Conservation (phyloP, 23 tunicate species). For the Ciona savignyi region DNA sequence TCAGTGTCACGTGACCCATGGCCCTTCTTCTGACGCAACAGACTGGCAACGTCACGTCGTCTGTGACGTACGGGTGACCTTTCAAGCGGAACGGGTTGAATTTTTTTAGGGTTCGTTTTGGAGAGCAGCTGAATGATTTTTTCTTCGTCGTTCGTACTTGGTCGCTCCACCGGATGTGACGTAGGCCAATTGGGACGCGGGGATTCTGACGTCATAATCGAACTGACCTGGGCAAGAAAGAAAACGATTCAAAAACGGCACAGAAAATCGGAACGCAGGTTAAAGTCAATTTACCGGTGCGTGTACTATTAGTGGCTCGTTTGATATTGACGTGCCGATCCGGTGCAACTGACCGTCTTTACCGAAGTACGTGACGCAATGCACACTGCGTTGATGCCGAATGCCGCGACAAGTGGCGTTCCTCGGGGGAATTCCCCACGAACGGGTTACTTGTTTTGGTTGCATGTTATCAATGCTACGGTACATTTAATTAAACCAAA, state of each 20-base stretch:
- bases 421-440: no score
- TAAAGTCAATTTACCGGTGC: no score
- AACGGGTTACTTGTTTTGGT: no score
- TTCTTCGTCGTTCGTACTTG: background rate
- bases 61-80: conserved; percentile 29
- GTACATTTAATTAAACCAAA: no score
- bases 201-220: conserved; percentile 25
- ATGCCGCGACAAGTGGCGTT: no score
- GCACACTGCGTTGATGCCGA: background rate
- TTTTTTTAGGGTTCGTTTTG: background rate
- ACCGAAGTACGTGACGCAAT: background rate
- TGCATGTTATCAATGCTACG: no score
- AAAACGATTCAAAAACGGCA: no score
- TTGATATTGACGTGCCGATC: background rate
- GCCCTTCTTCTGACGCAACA: conserved; percentile 31
- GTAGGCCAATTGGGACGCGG: conserved; percentile 3
- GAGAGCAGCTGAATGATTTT: background rate
- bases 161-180: background rate
- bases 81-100: background rate
- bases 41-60: conserved; percentile 32
- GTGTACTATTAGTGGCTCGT: background rate
- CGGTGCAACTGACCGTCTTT: background rate
- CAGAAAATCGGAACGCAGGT: no score
- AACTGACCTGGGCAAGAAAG: conserved; percentile 23
- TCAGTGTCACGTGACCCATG: background rate